phyloP scores from a whole-genome alignment of 2,113 vertebrate species.

The Pollachius pollachius region DNA sequence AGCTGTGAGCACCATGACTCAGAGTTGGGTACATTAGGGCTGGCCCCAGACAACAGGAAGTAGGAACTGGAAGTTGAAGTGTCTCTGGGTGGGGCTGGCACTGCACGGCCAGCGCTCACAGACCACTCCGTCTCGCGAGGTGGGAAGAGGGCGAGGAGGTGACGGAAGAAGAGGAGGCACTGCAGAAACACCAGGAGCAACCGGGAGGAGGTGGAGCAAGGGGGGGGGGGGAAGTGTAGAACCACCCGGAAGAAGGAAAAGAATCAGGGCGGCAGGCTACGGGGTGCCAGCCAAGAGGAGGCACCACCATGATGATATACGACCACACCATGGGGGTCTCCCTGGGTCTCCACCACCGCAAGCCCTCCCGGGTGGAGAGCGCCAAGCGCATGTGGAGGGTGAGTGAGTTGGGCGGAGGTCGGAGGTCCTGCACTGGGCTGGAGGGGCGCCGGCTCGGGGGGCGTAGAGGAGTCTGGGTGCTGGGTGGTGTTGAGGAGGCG shows the following conservation, averaged over 20 bases:
- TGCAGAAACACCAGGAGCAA: background rate
- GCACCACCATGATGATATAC: slow-evolving; percentile 49
- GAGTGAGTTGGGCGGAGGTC: slow-evolving; percentile 62
- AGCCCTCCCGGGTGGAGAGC: slow-evolving; percentile 79
- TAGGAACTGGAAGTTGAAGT: slow-evolving; percentile 40
- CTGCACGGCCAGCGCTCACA: too few species aligned
- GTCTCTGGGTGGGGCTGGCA: slow-evolving; percentile 55
- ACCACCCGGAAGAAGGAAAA: background rate
- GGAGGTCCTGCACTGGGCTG: background rate
- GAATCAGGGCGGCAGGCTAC: background rate
- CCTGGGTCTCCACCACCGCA: slow-evolving; percentile 73
- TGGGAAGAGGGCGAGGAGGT: too few species aligned
- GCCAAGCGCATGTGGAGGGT: slow-evolving; percentile 88
- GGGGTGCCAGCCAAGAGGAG: background rate
- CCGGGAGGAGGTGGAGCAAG: background rate
- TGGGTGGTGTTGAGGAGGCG: too few species aligned
- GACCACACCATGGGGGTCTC: slow-evolving; percentile 52
- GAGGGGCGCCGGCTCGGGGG: background rate
- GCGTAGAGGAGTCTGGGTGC: too few species aligned
- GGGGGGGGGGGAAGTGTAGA: background rate
- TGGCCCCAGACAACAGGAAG: slow-evolving; percentile 33
- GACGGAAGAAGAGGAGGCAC: slow-evolving; percentile 10
- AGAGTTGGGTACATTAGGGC: slow-evolving; percentile 46
- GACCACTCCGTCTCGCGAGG: too few species aligned
- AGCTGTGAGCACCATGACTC: background rate